These are phyloP conservation scores for Laothoe populi DNA, from an alignment of 2,888 invertebrate genomes.

Conservation along the genomic window DNA sequence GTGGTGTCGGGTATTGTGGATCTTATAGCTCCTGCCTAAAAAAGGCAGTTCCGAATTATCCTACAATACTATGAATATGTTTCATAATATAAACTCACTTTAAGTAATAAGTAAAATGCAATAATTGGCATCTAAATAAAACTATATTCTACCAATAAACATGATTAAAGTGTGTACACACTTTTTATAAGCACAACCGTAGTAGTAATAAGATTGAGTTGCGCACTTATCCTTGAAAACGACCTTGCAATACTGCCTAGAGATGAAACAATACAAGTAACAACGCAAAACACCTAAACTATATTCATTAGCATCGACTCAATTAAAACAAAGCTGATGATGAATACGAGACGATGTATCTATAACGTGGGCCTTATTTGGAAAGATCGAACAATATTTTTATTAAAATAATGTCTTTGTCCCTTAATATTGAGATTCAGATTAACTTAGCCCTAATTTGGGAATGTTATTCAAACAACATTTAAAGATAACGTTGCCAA, in stretches of 20 bases:
- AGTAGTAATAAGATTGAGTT: not conserved
- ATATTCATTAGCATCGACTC: not conserved
- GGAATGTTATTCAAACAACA: slow-evolving; percentile 6
- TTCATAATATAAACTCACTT: no score
- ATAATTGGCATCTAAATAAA: no score
- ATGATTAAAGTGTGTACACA: no score
- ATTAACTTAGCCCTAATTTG: not conserved
- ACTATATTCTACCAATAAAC: no score
- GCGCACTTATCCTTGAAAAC: not conserved
- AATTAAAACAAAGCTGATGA: no score
- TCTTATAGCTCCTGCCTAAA: no score
- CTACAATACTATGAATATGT: no score
- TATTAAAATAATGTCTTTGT: not conserved
- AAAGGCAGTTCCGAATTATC: no score
- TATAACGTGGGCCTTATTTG: not conserved
- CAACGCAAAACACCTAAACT: not conserved
- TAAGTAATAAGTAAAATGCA: no score
- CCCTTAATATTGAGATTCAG: not conserved
- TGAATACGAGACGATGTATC: no score
- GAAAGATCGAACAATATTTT: not conserved
- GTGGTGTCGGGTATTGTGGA: no score
- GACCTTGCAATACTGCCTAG: slow-evolving; percentile 10
- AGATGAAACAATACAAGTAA: slow-evolving; percentile 19
- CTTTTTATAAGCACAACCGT: not conserved
- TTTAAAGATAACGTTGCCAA: slow-evolving; percentile 14